A percentile compares a stretch with the other conserved stretches of the same genome.
phyloP scores from a whole-genome alignment of 1,140 invertebrate genomes.

The Drosophila arawakana region DNA sequence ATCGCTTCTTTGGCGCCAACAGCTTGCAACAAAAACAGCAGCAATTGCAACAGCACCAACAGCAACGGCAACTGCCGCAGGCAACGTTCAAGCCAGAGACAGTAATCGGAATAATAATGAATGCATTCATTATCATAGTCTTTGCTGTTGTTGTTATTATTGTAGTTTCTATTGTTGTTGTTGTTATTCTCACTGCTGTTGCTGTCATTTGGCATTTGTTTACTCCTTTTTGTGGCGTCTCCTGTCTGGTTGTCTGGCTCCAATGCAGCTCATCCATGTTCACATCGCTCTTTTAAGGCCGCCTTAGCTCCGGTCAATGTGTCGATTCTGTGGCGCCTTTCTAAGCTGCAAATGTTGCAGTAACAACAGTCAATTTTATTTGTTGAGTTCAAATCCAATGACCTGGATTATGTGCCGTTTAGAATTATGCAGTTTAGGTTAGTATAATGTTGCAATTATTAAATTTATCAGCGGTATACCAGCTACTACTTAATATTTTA shows the following conservation, averaged over 20 bases:
- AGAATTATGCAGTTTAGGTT: too few relatives aligned
- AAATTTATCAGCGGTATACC: too few relatives aligned
- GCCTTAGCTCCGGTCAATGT: constrained; percentile 60
- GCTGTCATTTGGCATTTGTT: constrained; percentile 53
- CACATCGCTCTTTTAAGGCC: constrained; percentile 22
- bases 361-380: constrained; percentile 5
- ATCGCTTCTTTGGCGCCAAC: constrained; percentile 77
- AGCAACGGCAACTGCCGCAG: constrained; percentile 19
- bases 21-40: constrained; percentile 52
- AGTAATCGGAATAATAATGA: constrained; percentile 80
- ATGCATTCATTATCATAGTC: constrained; percentile 79
- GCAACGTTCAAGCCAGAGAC: constrained; percentile 38
- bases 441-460: too few relatives aligned
- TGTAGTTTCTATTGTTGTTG: constrained; percentile 35
- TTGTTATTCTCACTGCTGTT: constrained; percentile 45
- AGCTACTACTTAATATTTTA: too few relatives aligned
- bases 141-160: constrained; percentile 30
- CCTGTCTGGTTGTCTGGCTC: constrained; percentile 25
- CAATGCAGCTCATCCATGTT: constrained; percentile 2
- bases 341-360: background rate
- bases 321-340: constrained; percentile 52
- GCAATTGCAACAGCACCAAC: constrained; percentile 42
- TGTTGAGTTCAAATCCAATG: background rate
- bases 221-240: constrained; percentile 67
- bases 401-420: background rate